Evolutionary conservation across 2,113 vertebrate genomes (phyloP).

Genomic region (Lepisosteus osseus): DNA sequence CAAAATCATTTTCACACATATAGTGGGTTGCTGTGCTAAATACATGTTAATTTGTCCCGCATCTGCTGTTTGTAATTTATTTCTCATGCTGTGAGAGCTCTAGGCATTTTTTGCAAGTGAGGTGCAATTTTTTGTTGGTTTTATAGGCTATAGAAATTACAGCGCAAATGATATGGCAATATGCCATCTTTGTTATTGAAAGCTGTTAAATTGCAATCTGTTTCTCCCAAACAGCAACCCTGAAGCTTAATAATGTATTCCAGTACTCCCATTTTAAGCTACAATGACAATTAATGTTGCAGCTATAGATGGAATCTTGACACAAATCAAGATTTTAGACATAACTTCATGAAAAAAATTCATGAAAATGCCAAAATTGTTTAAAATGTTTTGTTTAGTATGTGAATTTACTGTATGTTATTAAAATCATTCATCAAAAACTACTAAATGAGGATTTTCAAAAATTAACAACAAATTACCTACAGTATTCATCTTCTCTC

Average conservation of each 20-base stretch:
- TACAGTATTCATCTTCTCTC: no score
- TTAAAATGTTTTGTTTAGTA: no score
- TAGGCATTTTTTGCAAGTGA: conserved; percentile 36
- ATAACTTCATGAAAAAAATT: no score
- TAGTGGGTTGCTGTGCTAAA: conserved; percentile 77
- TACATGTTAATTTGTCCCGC: conserved; percentile 82
- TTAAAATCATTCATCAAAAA: no score
- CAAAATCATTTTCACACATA: conserved; percentile 71
- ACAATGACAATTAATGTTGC: not conserved
- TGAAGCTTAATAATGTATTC: not conserved
- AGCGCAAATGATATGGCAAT: not conserved
- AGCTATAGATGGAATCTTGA: no score
- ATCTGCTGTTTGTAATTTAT: conserved; percentile 80
- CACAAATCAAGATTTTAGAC: no score
- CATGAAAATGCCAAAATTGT: no score
- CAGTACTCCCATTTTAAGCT: not conserved
- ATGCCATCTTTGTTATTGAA: conserved; percentile 6
- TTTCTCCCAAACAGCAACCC: not conserved
- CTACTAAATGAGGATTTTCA: no score
- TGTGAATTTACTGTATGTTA: no score
- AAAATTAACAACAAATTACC: no score
- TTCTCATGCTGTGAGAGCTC: conserved; percentile 72
- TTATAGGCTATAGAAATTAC: not conserved
- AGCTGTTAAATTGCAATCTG: not conserved
- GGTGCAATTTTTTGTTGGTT: not conserved